These are phyloP conservation scores for Bombus confusus DNA, from an alignment of 1,140 invertebrate genomes.

Conservation along the genomic window DNA sequence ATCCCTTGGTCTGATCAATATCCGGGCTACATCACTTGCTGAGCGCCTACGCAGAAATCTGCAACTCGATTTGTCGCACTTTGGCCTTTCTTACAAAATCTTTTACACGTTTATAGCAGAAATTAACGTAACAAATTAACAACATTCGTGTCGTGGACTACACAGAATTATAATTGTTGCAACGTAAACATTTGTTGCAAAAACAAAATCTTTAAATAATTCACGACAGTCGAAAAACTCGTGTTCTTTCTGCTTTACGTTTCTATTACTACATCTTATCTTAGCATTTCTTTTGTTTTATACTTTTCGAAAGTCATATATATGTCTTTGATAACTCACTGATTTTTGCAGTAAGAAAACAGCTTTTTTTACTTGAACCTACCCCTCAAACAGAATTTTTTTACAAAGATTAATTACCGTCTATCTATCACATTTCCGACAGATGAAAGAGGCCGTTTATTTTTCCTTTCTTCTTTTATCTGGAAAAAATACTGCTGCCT, in stretches of 20 bases:
- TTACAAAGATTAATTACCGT: background rate
- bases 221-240: background rate
- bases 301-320: background rate
- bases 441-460: background rate
- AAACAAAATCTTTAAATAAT: background rate
- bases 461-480: background rate
- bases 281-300: background rate
- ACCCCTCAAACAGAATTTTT: background rate
- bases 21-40: conserved; percentile 49
- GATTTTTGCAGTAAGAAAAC: background rate
- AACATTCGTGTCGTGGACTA: background rate
- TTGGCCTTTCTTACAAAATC: background rate
- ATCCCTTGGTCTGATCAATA: conserved; percentile 63
- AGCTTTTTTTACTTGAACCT: background rate
- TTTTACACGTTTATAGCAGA: background rate
- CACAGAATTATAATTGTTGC: background rate
- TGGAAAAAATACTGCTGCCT: background rate
- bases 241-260: background rate
- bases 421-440: background rate
- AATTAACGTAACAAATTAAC: background rate
- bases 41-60: conserved; percentile 26
- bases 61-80: background rate
- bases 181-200: background rate
- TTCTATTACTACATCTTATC: background rate
- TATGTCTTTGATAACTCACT: background rate